A percentile compares a stretch with the other conserved stretches of the same genome.
phyloP scores from a whole-genome alignment of 2,888 invertebrate species.

The Philereme transversata region DNA sequence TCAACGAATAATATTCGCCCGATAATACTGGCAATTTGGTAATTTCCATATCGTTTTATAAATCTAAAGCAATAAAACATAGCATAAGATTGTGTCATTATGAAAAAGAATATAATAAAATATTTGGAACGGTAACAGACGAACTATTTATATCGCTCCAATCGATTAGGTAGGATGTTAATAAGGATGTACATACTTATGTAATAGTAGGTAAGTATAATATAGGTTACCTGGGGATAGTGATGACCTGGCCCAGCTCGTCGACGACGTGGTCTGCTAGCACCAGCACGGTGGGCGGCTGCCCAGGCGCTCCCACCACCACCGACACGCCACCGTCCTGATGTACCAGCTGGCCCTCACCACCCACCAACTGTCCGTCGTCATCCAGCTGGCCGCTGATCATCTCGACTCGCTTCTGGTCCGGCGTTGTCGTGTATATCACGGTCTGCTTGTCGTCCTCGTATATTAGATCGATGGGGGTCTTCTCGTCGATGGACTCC shows the following conservation, averaged over 20 bases:
- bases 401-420: slow-evolving; percentile 92
- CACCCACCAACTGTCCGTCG: slow-evolving; percentile 81
- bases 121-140: neutral
- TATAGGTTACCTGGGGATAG: slow-evolving; percentile 83
- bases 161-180: too few relatives aligned
- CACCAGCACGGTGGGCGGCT: slow-evolving; percentile 86
- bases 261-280: slow-evolving; percentile 89
- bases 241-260: slow-evolving; percentile 86
- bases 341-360: slow-evolving; percentile 72
- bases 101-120: slow-evolving; percentile 8
- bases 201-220: neutral
- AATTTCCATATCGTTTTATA: slow-evolving; percentile 56
- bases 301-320: slow-evolving; percentile 77
- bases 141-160: neutral
- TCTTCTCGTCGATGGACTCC: slow-evolving; percentile 86
- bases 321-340: slow-evolving; percentile 79
- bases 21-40: slow-evolving; percentile 54
- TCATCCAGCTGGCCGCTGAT: slow-evolving; percentile 87
- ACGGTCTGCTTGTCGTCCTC: slow-evolving; percentile 93
- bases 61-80: slow-evolving; percentile 58
- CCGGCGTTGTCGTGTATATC: slow-evolving; percentile 91
- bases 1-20: slow-evolving; percentile 52
- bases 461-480: slow-evolving; percentile 92
- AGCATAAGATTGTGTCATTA: slow-evolving; percentile 16
- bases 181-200: too few relatives aligned